Evolutionary conservation across 1,140 invertebrate genomes (phyloP), one percentile per base, ranked within the genome.

Genomic region (Drosophila triauraria): DNA sequence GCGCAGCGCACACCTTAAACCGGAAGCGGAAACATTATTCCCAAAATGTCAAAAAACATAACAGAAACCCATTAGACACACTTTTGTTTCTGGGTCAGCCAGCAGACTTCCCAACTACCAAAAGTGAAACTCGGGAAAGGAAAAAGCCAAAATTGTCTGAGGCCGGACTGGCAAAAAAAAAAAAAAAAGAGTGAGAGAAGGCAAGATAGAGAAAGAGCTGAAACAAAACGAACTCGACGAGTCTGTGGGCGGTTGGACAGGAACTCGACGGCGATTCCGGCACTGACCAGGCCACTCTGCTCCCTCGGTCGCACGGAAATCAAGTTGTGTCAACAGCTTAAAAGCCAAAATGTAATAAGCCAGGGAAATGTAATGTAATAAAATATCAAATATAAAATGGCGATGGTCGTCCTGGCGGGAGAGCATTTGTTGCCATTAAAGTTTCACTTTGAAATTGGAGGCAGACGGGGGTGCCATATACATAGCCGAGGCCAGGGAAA

Each of bases 271-370:
- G 60, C 60, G 13, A 63, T 61, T 64, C 71, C 65, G 48, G 71
- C 44, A 50, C 57, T 67, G 72, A 76, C 74, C 74, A 77, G 42
- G 43, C 20, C 72, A 44, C 60, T 64, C 9, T 20, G 25, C 32
- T 30, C 17, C 23, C 50, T 4, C 35, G 47, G 47, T 50, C 67
- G 53, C 69, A 75, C 85, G 85, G 85, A 90, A 90, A 90, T 90
- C 85, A 90, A 90, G 85, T 90, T 90, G 85, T 90, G 85, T 90
- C 85, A 90, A 90, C 85, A 90, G 85, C 85, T 90, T 90, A 90
- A 90, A 90, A 90, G 85, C 85, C 86, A 90, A 90, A 90, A 90
- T 90, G 85, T 90, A 90, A 90, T 90, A 90, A 90, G 85, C 85
- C 85, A 91, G 86, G 78, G 85, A 91, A 90, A 91, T 90, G 86